A percentile compares a stretch with the other conserved stretches of the same genome.
phyloP scores from a whole-genome alignment of 2,113 vertebrate species.

The Aegotheles bennettii region DNA sequence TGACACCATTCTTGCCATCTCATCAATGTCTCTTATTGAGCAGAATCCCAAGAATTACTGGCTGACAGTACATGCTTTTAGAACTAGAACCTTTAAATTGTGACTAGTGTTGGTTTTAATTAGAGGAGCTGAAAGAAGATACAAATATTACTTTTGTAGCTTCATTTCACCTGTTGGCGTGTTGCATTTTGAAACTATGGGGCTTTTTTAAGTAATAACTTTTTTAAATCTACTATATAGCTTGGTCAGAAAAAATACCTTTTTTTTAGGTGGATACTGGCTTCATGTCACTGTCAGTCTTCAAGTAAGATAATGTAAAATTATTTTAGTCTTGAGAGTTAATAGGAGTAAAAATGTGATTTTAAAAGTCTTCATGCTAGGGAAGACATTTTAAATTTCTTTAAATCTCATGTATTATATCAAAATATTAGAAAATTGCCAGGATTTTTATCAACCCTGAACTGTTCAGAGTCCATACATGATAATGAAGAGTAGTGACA shows the following conservation, averaged over 20 bases:
- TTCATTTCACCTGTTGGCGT: neutral
- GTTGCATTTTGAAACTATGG: neutral
- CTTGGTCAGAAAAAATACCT: neutral
- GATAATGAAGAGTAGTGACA: neutral
- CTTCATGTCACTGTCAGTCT: neutral
- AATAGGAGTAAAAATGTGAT: neutral
- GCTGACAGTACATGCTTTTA: neutral
- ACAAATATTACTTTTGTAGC: neutral
- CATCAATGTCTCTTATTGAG: neutral
- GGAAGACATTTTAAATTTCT: neutral
- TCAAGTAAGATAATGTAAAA: rapidly evolving
- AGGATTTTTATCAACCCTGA: neutral
- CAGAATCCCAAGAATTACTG: neutral
- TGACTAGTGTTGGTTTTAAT: neutral
- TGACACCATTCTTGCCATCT: neutral
- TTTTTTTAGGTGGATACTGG: neutral
- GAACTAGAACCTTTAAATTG: neutral
- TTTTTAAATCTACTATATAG: neutral
- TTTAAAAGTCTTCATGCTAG: neutral
- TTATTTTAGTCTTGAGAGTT: neutral
- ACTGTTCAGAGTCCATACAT: neutral
- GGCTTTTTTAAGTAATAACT: neutral
- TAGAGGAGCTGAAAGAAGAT: neutral
- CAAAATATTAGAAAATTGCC: neutral
- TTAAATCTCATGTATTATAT: neutral